Percentiles rank a stretch among this genome's conserved stretches.
phyloP scores from a whole-genome alignment of 1,140 invertebrate genomes.

The Drosophila pallidifrons region DNA sequence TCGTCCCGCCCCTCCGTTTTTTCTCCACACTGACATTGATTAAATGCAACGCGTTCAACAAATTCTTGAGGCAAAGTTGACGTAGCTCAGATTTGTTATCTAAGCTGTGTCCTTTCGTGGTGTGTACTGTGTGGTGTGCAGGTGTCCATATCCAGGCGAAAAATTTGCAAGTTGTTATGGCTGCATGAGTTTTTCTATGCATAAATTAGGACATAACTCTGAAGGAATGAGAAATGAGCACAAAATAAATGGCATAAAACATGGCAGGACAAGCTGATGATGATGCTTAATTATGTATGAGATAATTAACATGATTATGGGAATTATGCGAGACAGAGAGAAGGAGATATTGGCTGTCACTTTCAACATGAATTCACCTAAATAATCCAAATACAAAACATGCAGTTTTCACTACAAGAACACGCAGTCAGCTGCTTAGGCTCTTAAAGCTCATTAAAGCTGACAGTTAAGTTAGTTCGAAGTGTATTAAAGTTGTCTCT shows the following conservation, averaged over 20 bases:
- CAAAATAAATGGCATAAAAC: conserved; percentile 17
- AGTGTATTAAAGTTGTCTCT: not conserved
- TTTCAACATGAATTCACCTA: not conserved
- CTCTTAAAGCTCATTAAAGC: too few species aligned
- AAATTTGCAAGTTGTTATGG: conserved; percentile 32
- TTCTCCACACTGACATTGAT: conserved; percentile 52
- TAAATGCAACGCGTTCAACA: conserved; percentile 65
- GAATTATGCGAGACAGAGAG: not conserved
- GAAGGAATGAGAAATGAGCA: not conserved
- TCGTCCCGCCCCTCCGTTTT: too few species aligned
- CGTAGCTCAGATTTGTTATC: conserved; percentile 52
- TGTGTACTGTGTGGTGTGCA: conserved; percentile 1
- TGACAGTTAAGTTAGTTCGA: not conserved
- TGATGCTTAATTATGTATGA: conserved; percentile 12
- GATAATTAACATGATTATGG: conserved; percentile 12
- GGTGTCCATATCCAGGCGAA: conserved; percentile 36
- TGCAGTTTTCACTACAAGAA: too few species aligned
- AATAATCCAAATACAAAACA: not conserved
- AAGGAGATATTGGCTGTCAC: not conserved
- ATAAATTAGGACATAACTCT: conserved; percentile 44
- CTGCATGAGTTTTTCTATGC: conserved; percentile 43
- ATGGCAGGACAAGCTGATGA: not conserved
- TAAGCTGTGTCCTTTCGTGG: not conserved
- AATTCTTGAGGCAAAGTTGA: conserved; percentile 59
- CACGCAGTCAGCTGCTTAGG: too few species aligned